These are phyloP conservation scores for Phyllotis vaccarum DNA, from an alignment of 2,797 vertebrate species.

Conservation along the genomic window DNA sequence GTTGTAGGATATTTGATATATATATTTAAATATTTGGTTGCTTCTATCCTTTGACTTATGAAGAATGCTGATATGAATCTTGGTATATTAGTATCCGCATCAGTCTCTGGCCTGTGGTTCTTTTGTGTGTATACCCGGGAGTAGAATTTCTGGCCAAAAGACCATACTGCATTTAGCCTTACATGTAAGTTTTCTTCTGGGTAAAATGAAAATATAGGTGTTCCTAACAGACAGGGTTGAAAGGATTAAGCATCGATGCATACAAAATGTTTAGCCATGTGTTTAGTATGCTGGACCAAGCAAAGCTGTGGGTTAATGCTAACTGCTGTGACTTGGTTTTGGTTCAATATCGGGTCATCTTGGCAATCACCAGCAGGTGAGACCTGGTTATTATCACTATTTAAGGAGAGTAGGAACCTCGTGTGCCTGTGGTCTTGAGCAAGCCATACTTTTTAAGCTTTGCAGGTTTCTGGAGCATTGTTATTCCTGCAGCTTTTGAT, in stretches of 20 bases:
- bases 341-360: accelerated
- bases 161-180: background rate
- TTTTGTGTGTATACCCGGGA: too few relatives aligned
- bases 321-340: background rate
- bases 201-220: background rate
- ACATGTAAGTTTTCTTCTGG: background rate
- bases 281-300: accelerated
- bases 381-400: too few relatives aligned
- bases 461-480: accelerated
- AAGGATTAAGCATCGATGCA: background rate
- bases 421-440: accelerated
- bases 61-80: background rate
- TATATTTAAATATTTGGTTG: too few relatives aligned
- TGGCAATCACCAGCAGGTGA: accelerated
- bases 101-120: background rate
- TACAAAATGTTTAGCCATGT: background rate
- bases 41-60: background rate
- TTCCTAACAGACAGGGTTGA: background rate
- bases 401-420: accelerated
- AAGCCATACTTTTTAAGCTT: accelerated
- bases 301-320: accelerated
- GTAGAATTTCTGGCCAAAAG: background rate
- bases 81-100: accelerated
- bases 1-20: background rate
- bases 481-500: background rate